A percentile compares a stretch with the other conserved stretches of the same genome.
phyloP scores from a whole-genome alignment of 2,113 vertebrate species.

The Cricetomys ansorgei region DNA sequence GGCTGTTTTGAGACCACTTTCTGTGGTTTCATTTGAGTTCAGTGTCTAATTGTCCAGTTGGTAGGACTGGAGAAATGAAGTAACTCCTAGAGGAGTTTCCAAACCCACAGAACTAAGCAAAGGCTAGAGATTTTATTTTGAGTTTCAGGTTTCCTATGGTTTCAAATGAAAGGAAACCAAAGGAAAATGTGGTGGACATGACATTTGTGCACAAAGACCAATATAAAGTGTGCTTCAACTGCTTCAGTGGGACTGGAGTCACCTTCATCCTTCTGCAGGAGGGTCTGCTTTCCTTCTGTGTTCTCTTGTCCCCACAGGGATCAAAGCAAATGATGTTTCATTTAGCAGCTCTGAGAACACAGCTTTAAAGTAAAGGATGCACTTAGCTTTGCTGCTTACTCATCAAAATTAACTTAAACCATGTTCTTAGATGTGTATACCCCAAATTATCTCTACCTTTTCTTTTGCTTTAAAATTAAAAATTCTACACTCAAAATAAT shows the following conservation, averaged over 20 bases:
- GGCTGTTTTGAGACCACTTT: slow-evolving; percentile 56
- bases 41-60: slow-evolving; percentile 48
- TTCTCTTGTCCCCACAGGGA: not conserved
- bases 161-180: slow-evolving; percentile 67
- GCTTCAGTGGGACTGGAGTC: not conserved
- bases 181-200: slow-evolving; percentile 63
- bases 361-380: slow-evolving; percentile 25
- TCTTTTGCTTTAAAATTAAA: not conserved
- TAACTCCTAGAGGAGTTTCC: slow-evolving; percentile 63
- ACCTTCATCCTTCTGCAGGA: not conserved
- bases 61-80: slow-evolving; percentile 64
- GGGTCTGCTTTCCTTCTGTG: not conserved
- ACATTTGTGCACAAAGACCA: slow-evolving; percentile 63
- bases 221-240: slow-evolving; percentile 44
- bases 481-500: not conserved
- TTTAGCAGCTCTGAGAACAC: not conserved
- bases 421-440: not conserved
- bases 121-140: slow-evolving; percentile 64
- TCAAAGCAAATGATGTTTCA: slow-evolving; percentile 14
- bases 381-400: not conserved
- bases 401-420: not conserved
- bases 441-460: not conserved
- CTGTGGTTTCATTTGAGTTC: slow-evolving; percentile 66
- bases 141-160: slow-evolving; percentile 76
- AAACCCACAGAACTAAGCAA: slow-evolving; percentile 64